phyloP scores from a whole-genome alignment of 2,113 vertebrate genomes.

The Epinephelus cyanopodus region DNA sequence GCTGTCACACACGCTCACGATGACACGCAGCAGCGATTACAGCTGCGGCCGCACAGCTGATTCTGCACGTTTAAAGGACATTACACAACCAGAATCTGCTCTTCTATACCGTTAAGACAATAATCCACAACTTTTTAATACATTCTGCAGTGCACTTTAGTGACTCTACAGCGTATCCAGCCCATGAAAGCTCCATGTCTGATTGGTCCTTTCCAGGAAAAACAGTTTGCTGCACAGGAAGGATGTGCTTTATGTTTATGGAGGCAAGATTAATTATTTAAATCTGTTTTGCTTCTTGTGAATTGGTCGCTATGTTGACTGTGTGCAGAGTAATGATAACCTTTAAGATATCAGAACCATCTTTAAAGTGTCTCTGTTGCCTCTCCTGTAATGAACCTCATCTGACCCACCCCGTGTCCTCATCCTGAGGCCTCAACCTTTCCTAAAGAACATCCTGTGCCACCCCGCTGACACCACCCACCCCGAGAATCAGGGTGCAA shows the following conservation, averaged over 20 bases:
- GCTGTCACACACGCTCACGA: slow-evolving; percentile 26
- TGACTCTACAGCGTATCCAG: not conserved
- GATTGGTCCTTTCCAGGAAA: not conserved
- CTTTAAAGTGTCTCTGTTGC: not conserved
- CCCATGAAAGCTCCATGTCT: not conserved
- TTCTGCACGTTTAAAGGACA: slow-evolving; percentile 31
- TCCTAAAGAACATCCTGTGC: not conserved
- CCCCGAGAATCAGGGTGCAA: not conserved
- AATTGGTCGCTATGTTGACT: no score
- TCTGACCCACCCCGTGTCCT: not conserved
- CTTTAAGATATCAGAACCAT: not conserved
- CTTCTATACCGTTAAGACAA: slow-evolving; percentile 5
- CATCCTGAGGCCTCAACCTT: not conserved
- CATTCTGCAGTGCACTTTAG: not conserved
- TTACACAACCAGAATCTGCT: slow-evolving; percentile 19
- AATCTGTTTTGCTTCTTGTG: not conserved
- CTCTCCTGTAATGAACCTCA: not conserved
- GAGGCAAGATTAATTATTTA: slow-evolving; percentile 30
- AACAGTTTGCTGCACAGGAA: not conserved
- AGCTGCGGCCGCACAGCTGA: slow-evolving; percentile 42
- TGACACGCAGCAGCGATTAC: slow-evolving; percentile 22
- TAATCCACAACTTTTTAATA: slow-evolving; percentile 33
- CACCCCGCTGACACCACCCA: not conserved
- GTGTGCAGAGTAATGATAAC: not conserved
- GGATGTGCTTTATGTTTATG: slow-evolving; percentile 26